These are phyloP conservation scores for Diacarnus erythraeanus DNA, from an alignment of 37 sponge, comb jelly and placozoan species.

Conservation along the genomic window DNA sequence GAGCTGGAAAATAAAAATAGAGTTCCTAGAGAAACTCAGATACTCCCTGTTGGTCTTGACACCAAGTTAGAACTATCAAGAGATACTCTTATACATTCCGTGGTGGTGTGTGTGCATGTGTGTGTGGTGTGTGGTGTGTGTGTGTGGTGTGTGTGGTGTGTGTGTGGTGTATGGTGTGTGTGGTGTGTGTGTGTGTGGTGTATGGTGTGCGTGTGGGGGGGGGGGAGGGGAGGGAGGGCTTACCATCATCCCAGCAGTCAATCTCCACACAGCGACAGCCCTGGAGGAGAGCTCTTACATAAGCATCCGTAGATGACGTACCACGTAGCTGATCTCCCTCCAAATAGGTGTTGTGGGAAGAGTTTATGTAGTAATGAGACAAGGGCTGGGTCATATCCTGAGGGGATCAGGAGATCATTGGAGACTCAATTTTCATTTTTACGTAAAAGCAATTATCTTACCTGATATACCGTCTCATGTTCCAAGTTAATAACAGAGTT, in stretches of 20 bases:
- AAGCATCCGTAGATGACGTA: conserved; percentile 83
- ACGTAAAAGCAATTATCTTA: too few relatives aligned
- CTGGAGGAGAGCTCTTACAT: conserved; percentile 75
- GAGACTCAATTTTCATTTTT: too few relatives aligned
- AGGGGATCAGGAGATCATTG: conserved; percentile 15
- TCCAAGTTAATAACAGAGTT: conserved; percentile 51
- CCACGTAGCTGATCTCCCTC: conserved; percentile 83
- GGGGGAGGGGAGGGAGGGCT: background rate
- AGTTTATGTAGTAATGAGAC: conserved; percentile 94
- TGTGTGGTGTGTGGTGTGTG: too few relatives aligned
- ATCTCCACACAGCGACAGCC: conserved; percentile 89
- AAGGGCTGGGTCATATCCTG: conserved; percentile 92
- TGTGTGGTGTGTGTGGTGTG: too few relatives aligned
- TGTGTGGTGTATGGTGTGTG: too few relatives aligned
- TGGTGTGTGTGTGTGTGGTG: too few relatives aligned
- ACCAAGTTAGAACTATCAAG: too few relatives aligned
- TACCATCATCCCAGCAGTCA: conserved; percentile 76
- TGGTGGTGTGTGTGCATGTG: background rate
- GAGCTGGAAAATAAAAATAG: too few relatives aligned
- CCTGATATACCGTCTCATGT: conserved; percentile 68
- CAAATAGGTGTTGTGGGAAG: conserved; percentile 94
- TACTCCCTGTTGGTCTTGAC: too few relatives aligned
- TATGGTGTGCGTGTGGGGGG: too few relatives aligned
- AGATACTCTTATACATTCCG: too few relatives aligned
- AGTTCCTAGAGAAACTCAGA: too few relatives aligned